phyloP scores from a whole-genome alignment of 1,140 invertebrate genomes.

The Acromyrmex heyeri region DNA sequence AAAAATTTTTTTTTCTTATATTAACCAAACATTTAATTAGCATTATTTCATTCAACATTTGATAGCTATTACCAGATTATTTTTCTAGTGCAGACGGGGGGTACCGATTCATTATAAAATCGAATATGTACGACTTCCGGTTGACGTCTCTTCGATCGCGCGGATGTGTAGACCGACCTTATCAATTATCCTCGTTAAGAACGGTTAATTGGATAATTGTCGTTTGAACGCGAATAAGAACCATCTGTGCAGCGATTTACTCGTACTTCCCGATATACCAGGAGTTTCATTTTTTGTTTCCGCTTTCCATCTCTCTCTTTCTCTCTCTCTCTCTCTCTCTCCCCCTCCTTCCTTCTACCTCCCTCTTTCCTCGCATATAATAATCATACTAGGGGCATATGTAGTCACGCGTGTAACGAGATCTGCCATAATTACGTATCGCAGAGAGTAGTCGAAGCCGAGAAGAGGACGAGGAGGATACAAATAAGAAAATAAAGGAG shows the following conservation, averaged over 20 bases:
- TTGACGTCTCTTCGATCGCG: not conserved
- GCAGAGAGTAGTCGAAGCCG: constrained; percentile 21
- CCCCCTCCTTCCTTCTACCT: no score
- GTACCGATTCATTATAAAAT: constrained; percentile 39
- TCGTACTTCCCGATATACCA: constrained; percentile 56
- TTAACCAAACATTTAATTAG: no score
- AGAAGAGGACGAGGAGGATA: not conserved
- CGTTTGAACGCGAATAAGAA: constrained; percentile 41
- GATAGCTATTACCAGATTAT: no score
- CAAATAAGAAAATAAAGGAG: not conserved
- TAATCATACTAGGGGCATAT: constrained; percentile 56
- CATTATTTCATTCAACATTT: no score
- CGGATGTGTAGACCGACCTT: constrained; percentile 56
- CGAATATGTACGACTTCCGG: not conserved
- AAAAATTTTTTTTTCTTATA: no score
- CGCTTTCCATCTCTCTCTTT: constrained; percentile 30
- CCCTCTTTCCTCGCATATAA: constrained; percentile 57
- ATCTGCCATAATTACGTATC: constrained; percentile 67
- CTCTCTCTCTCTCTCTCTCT: not conserved
- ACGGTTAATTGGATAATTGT: constrained; percentile 77
- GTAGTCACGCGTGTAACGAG: constrained; percentile 65
- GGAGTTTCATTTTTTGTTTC: constrained; percentile 54
- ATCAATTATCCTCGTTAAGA: constrained; percentile 66
- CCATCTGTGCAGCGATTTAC: constrained; percentile 26
- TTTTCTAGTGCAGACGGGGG: no score